Evolutionary conservation across 2,888 invertebrate genomes (phyloP), one percentile per base, ranked within the genome.

Genomic region (Chalcosyrphus nemorum): DNA sequence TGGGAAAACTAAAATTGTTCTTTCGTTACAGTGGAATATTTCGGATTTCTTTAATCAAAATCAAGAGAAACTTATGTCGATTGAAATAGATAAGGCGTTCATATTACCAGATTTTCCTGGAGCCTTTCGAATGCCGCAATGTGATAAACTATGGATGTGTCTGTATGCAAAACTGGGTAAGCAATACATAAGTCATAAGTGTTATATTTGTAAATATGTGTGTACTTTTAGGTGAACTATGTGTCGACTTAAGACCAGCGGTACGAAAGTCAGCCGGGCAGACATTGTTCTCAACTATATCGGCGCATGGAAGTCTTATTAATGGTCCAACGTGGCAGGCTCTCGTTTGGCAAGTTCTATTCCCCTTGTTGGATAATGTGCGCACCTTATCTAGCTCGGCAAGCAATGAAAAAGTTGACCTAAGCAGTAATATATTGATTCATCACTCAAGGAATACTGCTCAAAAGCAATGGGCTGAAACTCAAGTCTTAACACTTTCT

Each of bases 401-500:
- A 2, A 94, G 94, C 87, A 94, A 92, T 87, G 94, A 94, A 88
- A 92, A 92, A 84, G 97, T 97, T 56, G 97, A 97, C 89, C 95
- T 97, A 0, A 97, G 97, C 50, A 97, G 96, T 76, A 98, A 98
- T 89, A 98, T 99, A 87, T 93, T 99, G 4, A 99, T 99, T 88
- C 99, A 99, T 92, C 99, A 99, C 92, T 97, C 99, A 0, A 94
- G 99, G 76, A 99, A 99, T 91, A 99, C 99, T 0, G 99, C 99
- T 56, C 98, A 98, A 91, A 99, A 99, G 89, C 99, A 99, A 89
- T 99, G 99, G 99, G 98, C 99, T 0, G 99, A 99, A 92, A 99
- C 99, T 0, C 97, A 98, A 93, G 98, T 97, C 41, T 91, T 97
- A 81, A 97, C 97, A 0, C 91, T 98, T 11, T 97, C 97, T 2